These are phyloP conservation scores for Euphonia xanthogaster DNA, from an alignment of 2,797 vertebrate species.

Conservation along the genomic window DNA sequence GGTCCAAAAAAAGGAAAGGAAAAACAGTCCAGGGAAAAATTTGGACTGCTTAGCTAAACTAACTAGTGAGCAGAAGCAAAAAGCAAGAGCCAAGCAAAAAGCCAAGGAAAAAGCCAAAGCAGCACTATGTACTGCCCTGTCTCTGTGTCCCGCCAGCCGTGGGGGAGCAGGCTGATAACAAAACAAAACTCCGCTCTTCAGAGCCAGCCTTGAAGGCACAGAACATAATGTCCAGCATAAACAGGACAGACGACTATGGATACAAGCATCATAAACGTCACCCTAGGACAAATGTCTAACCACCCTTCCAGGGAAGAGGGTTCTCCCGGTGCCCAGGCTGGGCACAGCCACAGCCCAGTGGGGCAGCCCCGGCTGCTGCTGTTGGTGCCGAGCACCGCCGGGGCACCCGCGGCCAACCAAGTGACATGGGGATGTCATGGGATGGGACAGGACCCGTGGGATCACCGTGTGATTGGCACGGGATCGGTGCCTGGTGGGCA, in stretches of 20 bases:
- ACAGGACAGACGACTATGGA: too few relatives aligned
- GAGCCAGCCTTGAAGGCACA: too few relatives aligned
- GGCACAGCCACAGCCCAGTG: not conserved
- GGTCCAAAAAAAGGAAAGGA: not conserved
- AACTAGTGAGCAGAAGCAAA: not conserved
- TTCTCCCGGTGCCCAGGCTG: accelerated
- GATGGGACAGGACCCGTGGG: not conserved
- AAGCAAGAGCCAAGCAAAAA: not conserved
- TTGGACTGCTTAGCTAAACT: not conserved
- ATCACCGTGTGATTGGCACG: accelerated
- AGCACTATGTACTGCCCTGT: too few relatives aligned
- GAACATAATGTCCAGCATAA: too few relatives aligned
- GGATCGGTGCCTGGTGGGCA: accelerated
- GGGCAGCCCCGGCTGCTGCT: too few relatives aligned
- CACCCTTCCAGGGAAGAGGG: too few relatives aligned
- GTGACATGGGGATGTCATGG: not conserved
- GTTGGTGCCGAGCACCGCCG: too few relatives aligned
- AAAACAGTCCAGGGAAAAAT: not conserved
- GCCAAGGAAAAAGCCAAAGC: not conserved
- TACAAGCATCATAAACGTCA: too few relatives aligned
- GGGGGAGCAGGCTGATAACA: too few relatives aligned
- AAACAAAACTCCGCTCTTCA: too few relatives aligned
- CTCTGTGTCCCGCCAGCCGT: too few relatives aligned
- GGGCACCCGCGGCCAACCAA: accelerated
- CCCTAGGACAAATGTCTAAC: too few relatives aligned